phyloP scores from a whole-genome alignment of 2,113 vertebrate species.

The Chauna torquata region DNA sequence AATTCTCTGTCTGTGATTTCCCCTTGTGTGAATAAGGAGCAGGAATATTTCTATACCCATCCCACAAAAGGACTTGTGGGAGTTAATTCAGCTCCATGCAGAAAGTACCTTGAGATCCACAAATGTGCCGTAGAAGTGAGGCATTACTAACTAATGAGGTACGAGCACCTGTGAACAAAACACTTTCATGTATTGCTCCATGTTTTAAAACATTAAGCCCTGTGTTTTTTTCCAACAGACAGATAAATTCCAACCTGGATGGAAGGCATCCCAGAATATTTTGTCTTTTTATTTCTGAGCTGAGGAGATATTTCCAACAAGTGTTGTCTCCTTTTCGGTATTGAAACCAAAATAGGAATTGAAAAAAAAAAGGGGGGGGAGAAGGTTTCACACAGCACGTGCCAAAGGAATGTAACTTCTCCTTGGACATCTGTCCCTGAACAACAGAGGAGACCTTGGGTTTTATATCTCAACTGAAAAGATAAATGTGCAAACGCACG shows the following conservation, averaged over 20 bases:
- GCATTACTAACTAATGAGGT: not conserved
- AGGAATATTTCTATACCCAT: not conserved
- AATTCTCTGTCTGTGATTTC: not conserved
- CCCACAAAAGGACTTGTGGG: not conserved
- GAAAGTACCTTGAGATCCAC: conserved; percentile 10
- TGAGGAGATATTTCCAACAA: not conserved
- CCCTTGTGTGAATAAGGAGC: not conserved
- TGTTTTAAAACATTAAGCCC: not conserved
- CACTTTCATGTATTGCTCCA: not conserved
- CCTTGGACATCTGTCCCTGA: conserved; percentile 46
- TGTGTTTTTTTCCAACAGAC: not conserved
- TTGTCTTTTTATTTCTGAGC: not conserved
- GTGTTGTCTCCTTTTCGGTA: not conserved
- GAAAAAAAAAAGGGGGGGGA: not conserved
- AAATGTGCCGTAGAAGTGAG: not conserved
- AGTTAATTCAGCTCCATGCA: not conserved
- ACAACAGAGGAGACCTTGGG: conserved; percentile 43
- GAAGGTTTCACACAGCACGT: not conserved
- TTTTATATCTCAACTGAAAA: not conserved
- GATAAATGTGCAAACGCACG: not conserved
- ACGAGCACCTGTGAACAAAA: not conserved
- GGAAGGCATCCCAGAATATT: not conserved
- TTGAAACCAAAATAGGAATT: not conserved
- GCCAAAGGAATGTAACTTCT: conserved; percentile 9
- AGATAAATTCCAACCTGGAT: conserved; percentile 1